phyloP scores from a whole-genome alignment of 2,113 vertebrate genomes.

The Phocoena sinus region DNA sequence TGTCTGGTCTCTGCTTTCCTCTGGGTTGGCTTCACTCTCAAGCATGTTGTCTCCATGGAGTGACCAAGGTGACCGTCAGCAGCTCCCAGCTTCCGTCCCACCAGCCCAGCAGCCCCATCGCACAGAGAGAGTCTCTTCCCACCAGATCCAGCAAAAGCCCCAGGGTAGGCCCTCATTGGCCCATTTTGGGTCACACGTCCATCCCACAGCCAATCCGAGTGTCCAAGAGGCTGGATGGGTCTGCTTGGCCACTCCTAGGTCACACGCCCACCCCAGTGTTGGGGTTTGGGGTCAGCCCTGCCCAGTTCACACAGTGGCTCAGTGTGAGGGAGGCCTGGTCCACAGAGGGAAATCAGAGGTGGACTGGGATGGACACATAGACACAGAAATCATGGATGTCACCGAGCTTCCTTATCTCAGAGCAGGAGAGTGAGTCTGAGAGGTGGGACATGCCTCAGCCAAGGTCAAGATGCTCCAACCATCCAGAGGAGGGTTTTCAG shows the following conservation, averaged over 20 bases:
- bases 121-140: not conserved
- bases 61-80: not conserved
- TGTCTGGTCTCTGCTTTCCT: not conserved
- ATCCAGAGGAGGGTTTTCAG: not conserved
- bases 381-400: not conserved
- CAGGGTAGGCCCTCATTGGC: not conserved
- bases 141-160: not conserved
- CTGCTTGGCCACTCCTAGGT: not conserved
- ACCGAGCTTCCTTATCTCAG: not conserved
- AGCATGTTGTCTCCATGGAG: too few relatives aligned
- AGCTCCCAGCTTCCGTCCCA: rapidly evolving
- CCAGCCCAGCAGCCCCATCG: rapidly evolving
- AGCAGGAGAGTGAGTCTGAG: not conserved
- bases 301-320: rapidly evolving
- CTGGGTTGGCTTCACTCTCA: not conserved
- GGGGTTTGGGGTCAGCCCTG: not conserved
- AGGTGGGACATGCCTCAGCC: too few relatives aligned
- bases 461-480: too few relatives aligned
- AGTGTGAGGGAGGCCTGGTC: not conserved
- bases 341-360: not conserved
- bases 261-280: rapidly evolving
- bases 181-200: not conserved
- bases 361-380: not conserved
- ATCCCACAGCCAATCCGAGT: not conserved
- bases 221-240: not conserved